A percentile compares a stretch with the other conserved stretches of the same genome.
These are phyloP conservation scores for Homarus americanus DNA, from an alignment of 1,140 invertebrate species.

Conservation along the genomic window DNA sequence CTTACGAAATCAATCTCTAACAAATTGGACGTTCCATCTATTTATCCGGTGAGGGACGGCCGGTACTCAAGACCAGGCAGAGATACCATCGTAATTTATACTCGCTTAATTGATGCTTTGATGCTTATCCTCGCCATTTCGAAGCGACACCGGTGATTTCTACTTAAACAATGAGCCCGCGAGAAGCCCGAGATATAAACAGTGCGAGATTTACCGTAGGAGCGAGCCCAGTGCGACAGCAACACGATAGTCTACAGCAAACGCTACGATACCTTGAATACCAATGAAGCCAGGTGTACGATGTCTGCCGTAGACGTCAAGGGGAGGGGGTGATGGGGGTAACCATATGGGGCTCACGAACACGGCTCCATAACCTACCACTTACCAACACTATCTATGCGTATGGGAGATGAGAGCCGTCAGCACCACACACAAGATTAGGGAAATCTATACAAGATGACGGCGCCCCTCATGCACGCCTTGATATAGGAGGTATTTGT, in stretches of 20 bases:
- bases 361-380: not conserved
- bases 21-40: constrained; percentile 66
- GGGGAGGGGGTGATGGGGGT: constrained; percentile 11
- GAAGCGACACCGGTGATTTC: constrained; percentile 59
- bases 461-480: not conserved
- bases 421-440: not conserved
- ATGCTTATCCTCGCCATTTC: constrained; percentile 66
- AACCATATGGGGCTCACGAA: not conserved
- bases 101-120: constrained; percentile 63
- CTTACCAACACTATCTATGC: not conserved
- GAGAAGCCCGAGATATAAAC: constrained; percentile 13
- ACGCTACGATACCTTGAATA: constrained; percentile 29
- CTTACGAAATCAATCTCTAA: constrained; percentile 69
- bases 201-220: constrained; percentile 58
- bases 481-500: constrained; percentile 19
- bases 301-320: not conserved
- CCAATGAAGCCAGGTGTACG: constrained; percentile 39
- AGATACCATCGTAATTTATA: constrained; percentile 70
- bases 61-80: not conserved
- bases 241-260: constrained; percentile 20
- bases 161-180: constrained; percentile 53
- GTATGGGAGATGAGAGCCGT: not conserved
- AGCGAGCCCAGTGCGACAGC: not conserved
- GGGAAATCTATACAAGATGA: constrained; percentile 10
- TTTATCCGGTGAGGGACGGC: constrained; percentile 56